Percentiles rank a stretch among this genome's conserved stretches.
Evolutionary conservation across 1,140 invertebrate genomes (phyloP).

Genomic region (Sweltsa coloradensis): DNA sequence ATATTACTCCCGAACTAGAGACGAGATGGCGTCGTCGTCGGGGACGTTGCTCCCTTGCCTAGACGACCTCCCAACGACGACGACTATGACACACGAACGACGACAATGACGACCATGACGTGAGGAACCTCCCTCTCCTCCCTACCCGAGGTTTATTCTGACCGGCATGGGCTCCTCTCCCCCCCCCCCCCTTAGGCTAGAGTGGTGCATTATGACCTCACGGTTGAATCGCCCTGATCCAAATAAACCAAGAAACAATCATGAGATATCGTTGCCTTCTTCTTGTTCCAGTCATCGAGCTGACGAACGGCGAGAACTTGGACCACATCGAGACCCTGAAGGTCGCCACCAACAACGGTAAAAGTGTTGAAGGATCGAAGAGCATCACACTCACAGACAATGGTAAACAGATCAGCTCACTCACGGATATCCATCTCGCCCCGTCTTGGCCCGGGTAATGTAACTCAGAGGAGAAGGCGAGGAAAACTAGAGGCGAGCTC

Average conservation of each 20-base stretch:
- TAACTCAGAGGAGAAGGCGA: no score
- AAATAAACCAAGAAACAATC: neutral
- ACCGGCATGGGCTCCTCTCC: neutral
- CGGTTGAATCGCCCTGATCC: no score
- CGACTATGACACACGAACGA: no score
- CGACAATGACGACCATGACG: neutral
- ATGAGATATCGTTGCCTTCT: neutral
- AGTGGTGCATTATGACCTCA: no score
- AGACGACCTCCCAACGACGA: no score
- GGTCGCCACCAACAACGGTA: constrained; percentile 21
- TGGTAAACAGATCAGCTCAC: no score
- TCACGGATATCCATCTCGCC: no score
- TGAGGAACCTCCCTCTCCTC: neutral
- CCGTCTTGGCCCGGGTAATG: no score
- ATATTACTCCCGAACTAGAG: no score
- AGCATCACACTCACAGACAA: neutral
- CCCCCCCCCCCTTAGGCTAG: neutral
- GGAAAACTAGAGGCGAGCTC: no score
- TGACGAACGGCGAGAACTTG: constrained; percentile 19
- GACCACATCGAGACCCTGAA: constrained; percentile 19
- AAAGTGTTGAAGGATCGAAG: constrained; percentile 2
- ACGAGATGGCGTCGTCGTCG: no score
- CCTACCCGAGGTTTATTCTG: neutral
- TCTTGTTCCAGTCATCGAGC: constrained; percentile 21
- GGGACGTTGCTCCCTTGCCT: no score